Percentiles rank a stretch among this genome's conserved stretches.
These are phyloP conservation scores for Pomatostomus ruficeps DNA, from an alignment of 2,113 vertebrate species.

Conservation along the genomic window DNA sequence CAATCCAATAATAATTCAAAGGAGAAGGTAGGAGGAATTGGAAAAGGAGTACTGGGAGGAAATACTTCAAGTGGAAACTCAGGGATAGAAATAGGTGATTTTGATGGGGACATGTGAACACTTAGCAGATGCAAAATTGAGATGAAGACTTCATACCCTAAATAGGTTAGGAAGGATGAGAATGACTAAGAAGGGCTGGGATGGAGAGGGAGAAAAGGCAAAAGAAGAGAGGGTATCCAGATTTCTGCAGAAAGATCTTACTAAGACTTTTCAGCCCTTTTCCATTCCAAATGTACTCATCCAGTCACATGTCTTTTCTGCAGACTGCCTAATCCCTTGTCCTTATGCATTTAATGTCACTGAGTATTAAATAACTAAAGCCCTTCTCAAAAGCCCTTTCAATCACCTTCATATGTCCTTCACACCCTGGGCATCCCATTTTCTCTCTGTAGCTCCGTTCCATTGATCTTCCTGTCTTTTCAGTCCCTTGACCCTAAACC, in stretches of 20 bases:
- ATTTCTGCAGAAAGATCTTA: background rate
- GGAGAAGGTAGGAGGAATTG: background rate
- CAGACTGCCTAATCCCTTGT: background rate
- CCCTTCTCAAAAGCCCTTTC: background rate
- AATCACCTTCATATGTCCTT: rapidly evolving
- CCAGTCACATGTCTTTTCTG: background rate
- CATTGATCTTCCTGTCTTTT: background rate
- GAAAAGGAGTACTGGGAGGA: background rate
- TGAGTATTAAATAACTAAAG: background rate
- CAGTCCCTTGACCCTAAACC: background rate
- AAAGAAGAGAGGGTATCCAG: background rate
- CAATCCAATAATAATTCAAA: background rate
- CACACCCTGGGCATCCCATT: background rate
- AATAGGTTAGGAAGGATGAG: background rate
- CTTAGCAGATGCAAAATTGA: background rate
- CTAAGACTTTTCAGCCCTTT: background rate
- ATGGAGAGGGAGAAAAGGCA: background rate
- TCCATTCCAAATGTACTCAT: background rate
- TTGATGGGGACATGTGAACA: background rate
- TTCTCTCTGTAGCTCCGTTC: background rate
- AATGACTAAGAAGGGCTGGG: background rate
- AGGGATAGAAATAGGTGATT: background rate
- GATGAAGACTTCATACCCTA: background rate
- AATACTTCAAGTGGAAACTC: background rate
- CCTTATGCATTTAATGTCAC: background rate